phyloP scores from a whole-genome alignment of 1,140 invertebrate species.

The Papilio glaucus region DNA sequence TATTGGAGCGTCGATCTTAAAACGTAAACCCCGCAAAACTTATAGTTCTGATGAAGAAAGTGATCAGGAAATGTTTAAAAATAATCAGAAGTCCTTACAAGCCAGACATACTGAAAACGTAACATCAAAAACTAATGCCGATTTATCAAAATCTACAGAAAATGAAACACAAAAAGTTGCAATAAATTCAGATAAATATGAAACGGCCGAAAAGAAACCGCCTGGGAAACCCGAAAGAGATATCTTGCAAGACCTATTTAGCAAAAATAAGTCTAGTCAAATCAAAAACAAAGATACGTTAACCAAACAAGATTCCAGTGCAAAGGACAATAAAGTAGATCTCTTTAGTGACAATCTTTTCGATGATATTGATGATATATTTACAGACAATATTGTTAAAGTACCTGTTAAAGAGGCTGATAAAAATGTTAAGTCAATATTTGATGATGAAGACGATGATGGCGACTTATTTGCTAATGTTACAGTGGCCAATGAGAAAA shows the following conservation, averaged over 20 bases:
- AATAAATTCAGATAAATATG: neutral
- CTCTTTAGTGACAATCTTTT: constrained; percentile 72
- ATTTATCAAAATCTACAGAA: constrained; percentile 37
- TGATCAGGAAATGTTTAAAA: constrained; percentile 34
- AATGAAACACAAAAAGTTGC: constrained; percentile 39
- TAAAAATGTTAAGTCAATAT: constrained; percentile 53
- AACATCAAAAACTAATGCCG: constrained; percentile 44
- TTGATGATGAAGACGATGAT: constrained; percentile 67
- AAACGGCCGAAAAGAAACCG: neutral
- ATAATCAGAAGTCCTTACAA: constrained; percentile 30
- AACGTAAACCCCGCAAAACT: constrained; percentile 61
- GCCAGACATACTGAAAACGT: neutral
- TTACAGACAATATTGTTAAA: constrained; percentile 62
- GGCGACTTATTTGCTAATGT: constrained; percentile 70
- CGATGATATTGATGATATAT: constrained; percentile 76
- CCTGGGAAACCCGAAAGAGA: neutral
- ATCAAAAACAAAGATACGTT: constrained; percentile 35
- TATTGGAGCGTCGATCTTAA: constrained; percentile 73
- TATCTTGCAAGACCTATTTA: constrained; percentile 9
- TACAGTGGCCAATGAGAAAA: constrained; percentile 35
- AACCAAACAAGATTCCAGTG: constrained; percentile 38
- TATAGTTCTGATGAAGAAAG: constrained; percentile 57
- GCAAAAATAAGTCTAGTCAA: constrained; percentile 25
- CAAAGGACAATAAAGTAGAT: constrained; percentile 59
- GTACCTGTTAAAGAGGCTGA: constrained; percentile 48